phyloP scores from a whole-genome alignment of 2,797 vertebrate species.

The Melanotaenia maccullochi region DNA sequence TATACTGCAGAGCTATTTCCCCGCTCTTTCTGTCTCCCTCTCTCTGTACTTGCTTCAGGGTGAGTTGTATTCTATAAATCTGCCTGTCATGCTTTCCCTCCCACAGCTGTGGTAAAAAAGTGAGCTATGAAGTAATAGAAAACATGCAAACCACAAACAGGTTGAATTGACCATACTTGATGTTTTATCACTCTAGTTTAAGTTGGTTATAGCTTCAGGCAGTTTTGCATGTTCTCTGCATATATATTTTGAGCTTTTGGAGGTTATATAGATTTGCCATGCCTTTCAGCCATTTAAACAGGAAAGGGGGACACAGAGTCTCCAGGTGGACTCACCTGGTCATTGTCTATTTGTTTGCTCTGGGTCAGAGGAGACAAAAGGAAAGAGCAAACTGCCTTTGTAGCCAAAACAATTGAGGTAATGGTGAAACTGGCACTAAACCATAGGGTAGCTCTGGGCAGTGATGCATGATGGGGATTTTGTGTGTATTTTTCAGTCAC shows the following conservation, averaged over 20 bases:
- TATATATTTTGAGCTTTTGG: constrained; percentile 26
- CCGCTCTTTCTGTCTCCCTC: constrained; percentile 15
- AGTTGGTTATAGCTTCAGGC: constrained; percentile 1
- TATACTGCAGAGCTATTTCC: constrained; percentile 51
- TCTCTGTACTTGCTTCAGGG: constrained; percentile 54
- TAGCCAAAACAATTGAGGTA: constrained; percentile 78
- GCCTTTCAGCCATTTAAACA: constrained; percentile 19
- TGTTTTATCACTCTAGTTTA: constrained; percentile 19
- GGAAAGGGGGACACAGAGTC: constrained; percentile 5
- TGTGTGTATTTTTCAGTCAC: constrained; percentile 43
- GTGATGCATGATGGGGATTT: constrained; percentile 40
- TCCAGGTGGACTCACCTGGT: constrained; percentile 69
- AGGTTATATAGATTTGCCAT: constrained; percentile 3
- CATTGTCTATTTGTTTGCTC: constrained; percentile 64
- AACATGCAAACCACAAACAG: constrained; percentile 29
- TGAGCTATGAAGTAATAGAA: constrained; percentile 39
- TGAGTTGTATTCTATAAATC: constrained; percentile 70
- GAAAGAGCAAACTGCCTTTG: constrained; percentile 56
- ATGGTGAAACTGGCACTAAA: constrained; percentile 69
- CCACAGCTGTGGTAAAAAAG: constrained; percentile 54
- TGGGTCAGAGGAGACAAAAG: constrained; percentile 66
- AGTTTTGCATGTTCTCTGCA: not conserved
- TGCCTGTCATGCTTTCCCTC: constrained; percentile 63
- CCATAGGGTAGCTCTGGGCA: constrained; percentile 59
- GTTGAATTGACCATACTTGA: constrained; percentile 8